Conservation (phyloP, 2,797 vertebrate genomes). For the Trachurus trachurus region DNA sequence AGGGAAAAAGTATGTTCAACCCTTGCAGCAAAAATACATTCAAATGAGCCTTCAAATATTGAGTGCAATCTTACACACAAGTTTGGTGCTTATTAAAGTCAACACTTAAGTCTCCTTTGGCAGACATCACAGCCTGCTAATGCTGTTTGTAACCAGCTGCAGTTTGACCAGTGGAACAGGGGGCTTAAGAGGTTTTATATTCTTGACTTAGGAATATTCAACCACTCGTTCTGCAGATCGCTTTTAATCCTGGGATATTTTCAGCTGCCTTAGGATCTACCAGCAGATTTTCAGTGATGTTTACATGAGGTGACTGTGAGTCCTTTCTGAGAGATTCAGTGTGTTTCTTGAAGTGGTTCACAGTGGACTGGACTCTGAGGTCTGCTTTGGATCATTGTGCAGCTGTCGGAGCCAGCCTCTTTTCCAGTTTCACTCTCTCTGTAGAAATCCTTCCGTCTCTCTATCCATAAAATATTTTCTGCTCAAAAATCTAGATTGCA, state of each 20-base stretch:
- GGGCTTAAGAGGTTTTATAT: neutral
- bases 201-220: neutral
- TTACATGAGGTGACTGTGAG: neutral
- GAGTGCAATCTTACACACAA: neutral
- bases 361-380: neutral
- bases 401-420: neutral
- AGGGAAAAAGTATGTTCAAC: neutral
- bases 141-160: neutral
- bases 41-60: neutral
- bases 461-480: neutral
- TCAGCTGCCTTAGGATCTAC: neutral
- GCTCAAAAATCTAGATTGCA: neutral
- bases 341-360: neutral
- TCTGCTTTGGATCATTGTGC: neutral
- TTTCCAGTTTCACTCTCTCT: neutral
- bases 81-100: neutral
- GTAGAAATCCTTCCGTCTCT: no score
- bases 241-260: neutral
- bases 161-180: no score
- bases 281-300: neutral
- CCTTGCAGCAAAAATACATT: neutral
- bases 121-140: neutral
- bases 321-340: neutral
- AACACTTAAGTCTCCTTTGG: neutral
- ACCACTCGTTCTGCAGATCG: neutral